Base-by-base conservation (phyloP, 2,797 vertebrate species). In the Anolis apletophallus region DNA sequence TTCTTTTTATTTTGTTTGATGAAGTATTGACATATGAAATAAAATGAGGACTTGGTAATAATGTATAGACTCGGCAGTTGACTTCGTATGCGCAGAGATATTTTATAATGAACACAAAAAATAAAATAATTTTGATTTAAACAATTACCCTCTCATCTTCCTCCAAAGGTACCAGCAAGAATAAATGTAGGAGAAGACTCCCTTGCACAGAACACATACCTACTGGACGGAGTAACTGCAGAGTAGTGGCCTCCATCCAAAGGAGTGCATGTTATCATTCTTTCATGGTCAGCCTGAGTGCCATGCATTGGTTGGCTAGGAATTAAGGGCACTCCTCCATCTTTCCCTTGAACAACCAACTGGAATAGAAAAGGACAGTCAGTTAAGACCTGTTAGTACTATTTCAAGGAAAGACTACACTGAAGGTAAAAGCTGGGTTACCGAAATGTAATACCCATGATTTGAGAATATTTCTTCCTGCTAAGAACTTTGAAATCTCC, bases 221-320 rank as follows among this genome's bases (percentile, higher is more conserved):
- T 98, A 96, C 97, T 98, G 85, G 97, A 97, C n/a, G 98, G 97
- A 3, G 97, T 97, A 95, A 96, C 97, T 36, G 96, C 93, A 81
- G 93, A 90, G 8, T 96, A 97, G 87, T 96, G 97, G 84, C 93
- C 92, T 85, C 94, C 93, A 10, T 99, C 97, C 54, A 95, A 87
- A 67, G 96, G 88, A 88, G 89, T 97, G 90, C 95, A 97, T 90
- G 93, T 96, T 83, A 88, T 90, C 89, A 78, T 94, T 94, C 90
- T 97, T 88, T 97, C 97, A 76, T 97, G 96, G 81, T 98, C 98
- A 83, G 97, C 97, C 93, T 97, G 97, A 90, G 96, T 89, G n/a
- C 97, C 98, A 0, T 98, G 98, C 74, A 93, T 93, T 40, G 98
- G 97, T 87, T 98, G 98, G 91, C 89, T 93, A 8, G 97, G 97